A percentile compares a stretch with the other conserved stretches of the same genome.
Conservation (phyloP, 2,797 vertebrate species). For the Chloroceryle amazona region DNA sequence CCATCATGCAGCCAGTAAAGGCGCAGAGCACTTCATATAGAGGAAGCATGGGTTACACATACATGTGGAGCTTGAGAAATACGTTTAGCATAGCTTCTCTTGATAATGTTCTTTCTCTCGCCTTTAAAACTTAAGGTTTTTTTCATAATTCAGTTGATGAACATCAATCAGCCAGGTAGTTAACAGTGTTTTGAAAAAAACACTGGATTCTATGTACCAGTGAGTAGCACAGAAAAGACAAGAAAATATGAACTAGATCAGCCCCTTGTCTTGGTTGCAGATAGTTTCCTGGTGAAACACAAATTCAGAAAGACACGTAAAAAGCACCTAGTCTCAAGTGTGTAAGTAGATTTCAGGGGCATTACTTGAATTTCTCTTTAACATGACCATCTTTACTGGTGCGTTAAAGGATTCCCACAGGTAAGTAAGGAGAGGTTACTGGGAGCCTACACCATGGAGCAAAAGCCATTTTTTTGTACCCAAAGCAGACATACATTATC, state of each 20-base stretch:
- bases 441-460: not conserved
- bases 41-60: not conserved
- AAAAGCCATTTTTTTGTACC: not conserved
- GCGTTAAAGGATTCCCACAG: not conserved
- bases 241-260: not conserved
- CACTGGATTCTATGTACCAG: not conserved
- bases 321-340: not conserved
- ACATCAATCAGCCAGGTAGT: not conserved
- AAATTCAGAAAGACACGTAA: not conserved
- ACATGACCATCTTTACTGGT: not conserved
- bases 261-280: not conserved
- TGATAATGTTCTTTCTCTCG: not conserved
- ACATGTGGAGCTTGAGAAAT: not conserved
- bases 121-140: not conserved
- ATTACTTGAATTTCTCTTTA: not conserved
- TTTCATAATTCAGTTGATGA: not conserved
- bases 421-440: not conserved
- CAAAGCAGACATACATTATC: not conserved
- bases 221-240: not conserved
- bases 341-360: not conserved
- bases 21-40: not conserved
- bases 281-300: not conserved
- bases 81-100: not conserved
- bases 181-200: not conserved
- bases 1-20: not conserved